Evolutionary conservation across 2,888 invertebrate genomes (phyloP).

Genomic region (Pandemis corylana): DNA sequence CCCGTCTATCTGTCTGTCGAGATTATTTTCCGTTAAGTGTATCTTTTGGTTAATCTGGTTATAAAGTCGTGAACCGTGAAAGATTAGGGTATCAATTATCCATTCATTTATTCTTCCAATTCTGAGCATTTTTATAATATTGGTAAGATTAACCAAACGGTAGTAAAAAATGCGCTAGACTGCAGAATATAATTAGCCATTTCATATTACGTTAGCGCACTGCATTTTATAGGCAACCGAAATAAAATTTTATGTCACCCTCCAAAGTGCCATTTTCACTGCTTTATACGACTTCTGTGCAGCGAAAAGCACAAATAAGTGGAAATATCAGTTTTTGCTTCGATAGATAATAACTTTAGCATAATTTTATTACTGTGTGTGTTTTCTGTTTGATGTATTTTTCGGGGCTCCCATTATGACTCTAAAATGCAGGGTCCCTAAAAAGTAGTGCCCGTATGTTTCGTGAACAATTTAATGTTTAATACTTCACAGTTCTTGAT

Average conservation of each 20-base stretch:
- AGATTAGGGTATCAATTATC: too few species aligned
- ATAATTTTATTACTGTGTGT: conserved; percentile 46
- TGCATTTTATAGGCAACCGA: conserved; percentile 47
- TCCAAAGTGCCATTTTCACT: conserved; percentile 43
- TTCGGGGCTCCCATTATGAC: neutral
- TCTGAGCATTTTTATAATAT: too few species aligned
- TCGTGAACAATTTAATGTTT: too few species aligned
- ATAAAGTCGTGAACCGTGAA: too few species aligned
- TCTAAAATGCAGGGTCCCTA: too few species aligned
- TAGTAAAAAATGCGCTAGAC: neutral
- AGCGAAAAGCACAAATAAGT: conserved; percentile 36
- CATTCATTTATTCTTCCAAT: too few species aligned
- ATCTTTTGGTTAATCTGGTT: too few species aligned
- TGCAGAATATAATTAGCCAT: conserved; percentile 37
- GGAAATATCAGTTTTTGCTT: conserved; percentile 38
- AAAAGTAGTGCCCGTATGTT: neutral
- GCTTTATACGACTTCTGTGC: conserved; percentile 46
- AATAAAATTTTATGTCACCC: conserved; percentile 44
- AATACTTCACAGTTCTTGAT: too few species aligned
- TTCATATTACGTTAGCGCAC: conserved; percentile 42
- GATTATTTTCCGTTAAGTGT: too few species aligned
- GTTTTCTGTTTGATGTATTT: conserved; percentile 11
- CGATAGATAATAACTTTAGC: conserved; percentile 37
- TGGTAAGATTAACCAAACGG: neutral
- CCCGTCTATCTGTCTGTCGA: too few species aligned